Conservation (phyloP, 2,113 vertebrate genomes). For the zebrafish (Danio rerio) region GRCz12tu NC_133191.1:45524501-45525000, state of each 20-base stretch:
- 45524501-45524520: not conserved
- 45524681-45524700: not conserved
- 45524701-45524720: not conserved
- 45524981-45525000: conserved; percentile 41
- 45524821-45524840: not conserved
- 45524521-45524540: not conserved
- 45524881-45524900: conserved; percentile 64
- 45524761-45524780: not conserved
- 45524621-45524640: not conserved
- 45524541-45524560: not conserved
- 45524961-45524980: conserved; percentile 50
- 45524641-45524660: not conserved
- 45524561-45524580: not conserved
- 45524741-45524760: not conserved
- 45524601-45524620: not conserved
- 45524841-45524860: not conserved
- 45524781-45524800: not conserved
- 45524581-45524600: not conserved
- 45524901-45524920: conserved; percentile 56
- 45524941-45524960: conserved; percentile 34
- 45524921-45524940: not conserved
- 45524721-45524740: conserved; percentile 1
- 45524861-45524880: conserved; percentile 49
- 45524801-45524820: not conserved
- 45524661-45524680: not conserved